Evolutionary conservation across 2,888 invertebrate species (phyloP), one percentile per base, ranked within the genome.

Genomic region (Drosophila prostipennis): DNA sequence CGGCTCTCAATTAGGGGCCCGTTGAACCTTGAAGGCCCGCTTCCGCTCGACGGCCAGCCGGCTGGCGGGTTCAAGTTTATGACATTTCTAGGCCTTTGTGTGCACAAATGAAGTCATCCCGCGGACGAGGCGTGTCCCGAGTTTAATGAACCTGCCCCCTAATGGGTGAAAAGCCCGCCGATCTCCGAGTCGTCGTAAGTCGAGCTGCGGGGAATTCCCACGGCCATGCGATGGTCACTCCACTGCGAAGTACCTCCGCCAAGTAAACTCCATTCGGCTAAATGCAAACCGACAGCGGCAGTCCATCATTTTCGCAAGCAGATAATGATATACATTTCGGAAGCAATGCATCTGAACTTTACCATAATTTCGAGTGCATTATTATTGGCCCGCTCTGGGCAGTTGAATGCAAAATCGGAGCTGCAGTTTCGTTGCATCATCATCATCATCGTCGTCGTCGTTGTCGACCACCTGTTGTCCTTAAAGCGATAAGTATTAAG

Each of bases 291-390:
- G 80, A 77, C 80, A 73, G 61, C 58, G 74, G 72, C 79, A 78
- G 80, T 80, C 77, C 81, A 80, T 84, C 83, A 83, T 65, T 74
- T 79, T 76, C 67, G 72, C 79, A 78, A 75, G 55, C 80, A 74
- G 58, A 64, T 84, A 86, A 86, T 84, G 78, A 86, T 84, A 86
- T 86, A 84, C 76, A 84, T 84, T 84, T 84, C 83, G 80, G 86
- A 80, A 85, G 86, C 84, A 78, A 80, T 85, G 79, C 56, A 84
- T 73, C 81, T 80, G 84, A 83, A 85, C 80, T 80, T 83, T 83
- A 78, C 78, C 78, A 78, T 82, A 82, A 83, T 84, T 79, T 80
- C 65, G 76, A 76, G 67, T 79, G 58, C 79, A 77, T 83, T 85
- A 85, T 85, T 75, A 83, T 80, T 77, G 83, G 72, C 64, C 63